phyloP scores from a whole-genome alignment of 2,888 invertebrate species.

The Ophioninae sp. region DNA sequence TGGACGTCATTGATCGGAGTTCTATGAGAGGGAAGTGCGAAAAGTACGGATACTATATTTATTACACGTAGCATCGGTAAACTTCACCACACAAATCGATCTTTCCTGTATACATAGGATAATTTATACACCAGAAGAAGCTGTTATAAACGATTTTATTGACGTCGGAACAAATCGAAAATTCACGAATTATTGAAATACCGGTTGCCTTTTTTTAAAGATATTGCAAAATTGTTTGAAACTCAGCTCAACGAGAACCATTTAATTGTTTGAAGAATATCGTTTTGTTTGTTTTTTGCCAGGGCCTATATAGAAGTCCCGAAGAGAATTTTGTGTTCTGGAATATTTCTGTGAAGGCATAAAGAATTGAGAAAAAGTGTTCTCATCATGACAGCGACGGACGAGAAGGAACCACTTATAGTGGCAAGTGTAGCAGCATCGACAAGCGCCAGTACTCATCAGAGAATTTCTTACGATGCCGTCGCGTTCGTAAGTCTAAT shows the following conservation, averaged over 20 bases:
- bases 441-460: conserved; percentile 59
- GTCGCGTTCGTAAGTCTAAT: conserved; percentile 70
- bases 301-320: conserved; percentile 4
- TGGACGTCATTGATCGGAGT: conserved; percentile 13
- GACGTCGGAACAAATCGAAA: neutral
- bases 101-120: neutral
- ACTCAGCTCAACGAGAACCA: neutral
- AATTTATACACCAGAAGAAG: neutral
- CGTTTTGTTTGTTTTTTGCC: neutral
- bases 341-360: conserved; percentile 7
- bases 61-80: neutral
- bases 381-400: conserved; percentile 71
- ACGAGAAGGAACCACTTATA: conserved; percentile 74
- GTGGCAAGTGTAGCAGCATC: conserved; percentile 59
- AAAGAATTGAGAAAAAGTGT: conserved; percentile 6
- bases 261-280: neutral
- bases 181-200: neutral
- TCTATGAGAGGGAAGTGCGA: conserved; percentile 16
- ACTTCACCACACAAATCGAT: neutral
- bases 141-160: neutral
- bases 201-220: neutral
- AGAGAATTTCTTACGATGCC: conserved; percentile 69
- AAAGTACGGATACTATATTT: neutral
- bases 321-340: neutral
- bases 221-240: neutral